Conservation (phyloP, 2,113 vertebrate species). For the Bujurquina vittata region DNA sequence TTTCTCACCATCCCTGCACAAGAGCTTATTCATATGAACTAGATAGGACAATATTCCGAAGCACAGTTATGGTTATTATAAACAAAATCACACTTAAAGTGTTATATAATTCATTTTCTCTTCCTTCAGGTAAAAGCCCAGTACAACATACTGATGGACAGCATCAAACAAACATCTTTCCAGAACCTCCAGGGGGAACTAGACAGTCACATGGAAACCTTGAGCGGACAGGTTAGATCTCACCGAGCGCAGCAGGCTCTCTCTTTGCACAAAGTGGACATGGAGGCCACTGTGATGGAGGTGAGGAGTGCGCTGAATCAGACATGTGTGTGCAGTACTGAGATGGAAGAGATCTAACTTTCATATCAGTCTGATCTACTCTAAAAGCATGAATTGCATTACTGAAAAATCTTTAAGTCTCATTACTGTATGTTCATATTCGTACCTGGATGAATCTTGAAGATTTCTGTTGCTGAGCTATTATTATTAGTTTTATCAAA, state of each 20-base stretch:
- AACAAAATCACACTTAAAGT: background rate
- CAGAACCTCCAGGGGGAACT: slow-evolving; percentile 81
- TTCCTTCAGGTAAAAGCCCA: slow-evolving; percentile 81
- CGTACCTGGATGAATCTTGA: background rate
- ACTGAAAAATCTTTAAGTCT: fast-evolving
- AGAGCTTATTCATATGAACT: background rate
- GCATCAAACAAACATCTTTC: slow-evolving; percentile 83
- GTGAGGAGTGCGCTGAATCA: slow-evolving; percentile 32
- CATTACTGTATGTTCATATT: background rate
- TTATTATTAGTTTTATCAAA: background rate
- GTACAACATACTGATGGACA: slow-evolving; percentile 81
- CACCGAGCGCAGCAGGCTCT: slow-evolving; percentile 84
- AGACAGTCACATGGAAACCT: slow-evolving; percentile 79
- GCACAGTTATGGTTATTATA: background rate
- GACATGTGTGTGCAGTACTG: fast-evolving
- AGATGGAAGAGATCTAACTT: background rate
- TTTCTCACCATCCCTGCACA: background rate
- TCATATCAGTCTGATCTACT: no score
- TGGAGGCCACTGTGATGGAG: slow-evolving; percentile 86
- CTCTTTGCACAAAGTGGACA: slow-evolving; percentile 85
- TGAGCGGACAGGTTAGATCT: slow-evolving; percentile 79
- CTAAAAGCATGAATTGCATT: background rate
- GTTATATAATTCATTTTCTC: background rate
- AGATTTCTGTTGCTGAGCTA: background rate
- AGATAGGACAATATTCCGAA: background rate